phyloP scores from a whole-genome alignment of 2,797 vertebrate genomes.

The Amphiprion clarkii region DNA sequence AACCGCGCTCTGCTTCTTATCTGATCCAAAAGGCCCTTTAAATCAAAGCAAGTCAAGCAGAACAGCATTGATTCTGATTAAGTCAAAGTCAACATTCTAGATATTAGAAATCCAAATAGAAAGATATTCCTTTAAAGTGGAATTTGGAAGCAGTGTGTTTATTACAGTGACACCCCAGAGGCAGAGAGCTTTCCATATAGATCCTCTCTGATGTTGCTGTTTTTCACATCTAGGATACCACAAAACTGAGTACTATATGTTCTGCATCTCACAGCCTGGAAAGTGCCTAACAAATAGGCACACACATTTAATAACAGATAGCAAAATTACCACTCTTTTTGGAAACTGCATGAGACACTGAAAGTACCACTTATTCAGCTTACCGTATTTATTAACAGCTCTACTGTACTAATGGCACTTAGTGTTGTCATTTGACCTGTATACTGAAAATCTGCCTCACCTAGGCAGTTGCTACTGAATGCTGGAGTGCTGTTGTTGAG shows the following conservation, averaged over 20 bases:
- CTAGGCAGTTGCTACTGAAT: conserved; percentile 4
- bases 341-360: neutral
- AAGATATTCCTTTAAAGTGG: conserved; percentile 15
- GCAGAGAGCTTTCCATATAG: conserved; percentile 11
- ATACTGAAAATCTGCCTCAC: conserved; percentile 14
- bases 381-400: neutral
- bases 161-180: conserved; percentile 18
- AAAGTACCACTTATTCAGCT: neutral
- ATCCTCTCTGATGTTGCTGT: conserved; percentile 32
- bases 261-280: conserved; percentile 4
- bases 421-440: conserved; percentile 10
- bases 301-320: neutral
- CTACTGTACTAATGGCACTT: neutral
- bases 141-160: conserved; percentile 23
- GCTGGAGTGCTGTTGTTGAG: conserved; percentile 11
- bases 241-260: conserved; percentile 27
- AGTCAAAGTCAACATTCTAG: conserved; percentile 40
- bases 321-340: neutral
- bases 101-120: conserved; percentile 30
- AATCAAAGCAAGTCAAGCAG: conserved; percentile 52
- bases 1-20: conserved; percentile 8
- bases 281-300: neutral
- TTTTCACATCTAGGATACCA: conserved; percentile 32
- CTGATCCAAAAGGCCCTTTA: conserved; percentile 36
- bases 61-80: conserved; percentile 39